These are phyloP conservation scores for Uromys caudimaculatus DNA, from an alignment of 2,797 vertebrate genomes.

Conservation along the genomic window DNA sequence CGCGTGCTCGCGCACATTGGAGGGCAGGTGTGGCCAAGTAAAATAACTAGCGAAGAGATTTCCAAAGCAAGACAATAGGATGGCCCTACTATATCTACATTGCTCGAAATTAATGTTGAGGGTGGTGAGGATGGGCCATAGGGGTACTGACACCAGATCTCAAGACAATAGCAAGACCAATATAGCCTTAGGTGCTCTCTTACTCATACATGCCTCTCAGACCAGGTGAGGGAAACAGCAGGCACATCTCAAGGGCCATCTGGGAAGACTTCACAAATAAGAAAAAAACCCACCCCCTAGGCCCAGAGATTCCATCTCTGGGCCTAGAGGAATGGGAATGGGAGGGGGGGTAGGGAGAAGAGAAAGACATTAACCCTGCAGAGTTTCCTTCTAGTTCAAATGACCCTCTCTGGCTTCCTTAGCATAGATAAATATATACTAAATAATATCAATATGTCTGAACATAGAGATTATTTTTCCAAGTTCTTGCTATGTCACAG, in stretches of 20 bases:
- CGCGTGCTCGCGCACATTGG: background rate
- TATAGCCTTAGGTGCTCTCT: background rate
- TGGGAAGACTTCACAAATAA: constrained; percentile 60
- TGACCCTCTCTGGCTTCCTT: constrained; percentile 63
- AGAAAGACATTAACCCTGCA: constrained; percentile 60
- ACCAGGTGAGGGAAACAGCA: constrained; percentile 62
- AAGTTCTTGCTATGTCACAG: constrained; percentile 64
- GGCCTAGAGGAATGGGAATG: constrained; percentile 34
- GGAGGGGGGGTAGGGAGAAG: background rate
- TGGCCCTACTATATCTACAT: background rate
- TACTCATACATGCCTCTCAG: constrained; percentile 41
- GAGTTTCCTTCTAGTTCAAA: constrained; percentile 65
- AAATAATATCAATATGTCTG: constrained; percentile 67
- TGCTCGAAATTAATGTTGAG: constrained; percentile 25
- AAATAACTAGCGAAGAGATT: constrained; percentile 17
- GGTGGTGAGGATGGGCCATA: background rate
- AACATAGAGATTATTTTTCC: constrained; percentile 35
- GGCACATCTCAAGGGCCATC: constrained; percentile 63
- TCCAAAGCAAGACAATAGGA: constrained; percentile 48
- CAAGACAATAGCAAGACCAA: constrained; percentile 24
- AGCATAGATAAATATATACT: constrained; percentile 50
- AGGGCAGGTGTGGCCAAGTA: constrained; percentile 10
- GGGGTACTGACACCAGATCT: constrained; percentile 51
- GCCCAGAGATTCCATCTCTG: constrained; percentile 53
- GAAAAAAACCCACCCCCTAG: constrained; percentile 17